Conservation (phyloP, 2,888 invertebrate species). For the Carterocephalus palaemon region DNA sequence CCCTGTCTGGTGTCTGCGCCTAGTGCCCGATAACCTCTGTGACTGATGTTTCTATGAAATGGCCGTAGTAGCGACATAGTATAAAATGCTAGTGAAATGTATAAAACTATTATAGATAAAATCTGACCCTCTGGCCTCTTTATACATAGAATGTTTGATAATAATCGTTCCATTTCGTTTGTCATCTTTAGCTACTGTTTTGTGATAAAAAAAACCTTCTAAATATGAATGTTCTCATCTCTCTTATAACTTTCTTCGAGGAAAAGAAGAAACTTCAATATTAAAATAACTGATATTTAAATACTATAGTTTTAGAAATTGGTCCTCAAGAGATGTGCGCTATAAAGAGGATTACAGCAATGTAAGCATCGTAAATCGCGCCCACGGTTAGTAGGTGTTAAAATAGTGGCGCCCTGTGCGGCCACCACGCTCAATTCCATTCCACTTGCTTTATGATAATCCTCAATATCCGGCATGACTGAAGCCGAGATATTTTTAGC, state of each 20-base stretch:
- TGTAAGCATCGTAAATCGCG: conserved; percentile 65
- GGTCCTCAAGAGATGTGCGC: conserved; percentile 43
- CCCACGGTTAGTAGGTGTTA: conserved; percentile 73
- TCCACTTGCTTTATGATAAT: conserved; percentile 77
- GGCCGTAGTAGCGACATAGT: conserved; percentile 4
- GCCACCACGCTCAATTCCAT: conserved; percentile 62
- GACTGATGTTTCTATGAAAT: conserved; percentile 42
- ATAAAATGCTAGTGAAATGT: too few relatives aligned
- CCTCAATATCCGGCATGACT: conserved; percentile 73
- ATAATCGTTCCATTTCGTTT: too few relatives aligned
- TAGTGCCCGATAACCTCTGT: conserved; percentile 56
- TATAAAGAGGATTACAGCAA: conserved; percentile 11
- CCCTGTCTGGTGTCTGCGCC: conserved; percentile 44
- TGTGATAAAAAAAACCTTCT: too few relatives aligned
- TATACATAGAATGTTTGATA: too few relatives aligned
- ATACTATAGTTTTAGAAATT: conserved; percentile 46
- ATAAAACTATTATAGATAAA: too few relatives aligned
- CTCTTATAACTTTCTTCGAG: too few relatives aligned
- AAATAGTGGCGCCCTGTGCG: conserved; percentile 76
- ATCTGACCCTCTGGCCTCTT: too few relatives aligned
- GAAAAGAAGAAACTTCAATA: too few relatives aligned
- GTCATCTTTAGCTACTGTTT: too few relatives aligned
- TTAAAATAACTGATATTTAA: conserved; percentile 14
- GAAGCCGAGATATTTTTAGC: conserved; percentile 57
- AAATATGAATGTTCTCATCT: too few relatives aligned